Evolutionary conservation across 2,113 vertebrate species (phyloP).

Genomic region (Perca fluviatilis): DNA sequence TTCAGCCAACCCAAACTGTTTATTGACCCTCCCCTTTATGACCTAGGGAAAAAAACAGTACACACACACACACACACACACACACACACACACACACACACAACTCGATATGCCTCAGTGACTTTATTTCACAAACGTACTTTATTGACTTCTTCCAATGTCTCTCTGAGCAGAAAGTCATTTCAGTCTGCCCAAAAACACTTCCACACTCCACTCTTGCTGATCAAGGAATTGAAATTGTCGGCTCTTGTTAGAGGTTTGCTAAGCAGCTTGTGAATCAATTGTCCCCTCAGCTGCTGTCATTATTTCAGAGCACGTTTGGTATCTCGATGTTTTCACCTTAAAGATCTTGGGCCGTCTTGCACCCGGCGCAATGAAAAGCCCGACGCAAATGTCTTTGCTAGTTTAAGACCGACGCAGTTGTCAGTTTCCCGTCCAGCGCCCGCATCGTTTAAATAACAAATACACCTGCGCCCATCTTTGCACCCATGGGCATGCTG

Average conservation of each 20-base stretch:
- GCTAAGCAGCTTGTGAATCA: background rate
- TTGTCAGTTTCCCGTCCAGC: too few species aligned
- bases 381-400: too few species aligned
- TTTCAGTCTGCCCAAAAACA: background rate
- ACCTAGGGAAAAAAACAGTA: slow-evolving; percentile 14
- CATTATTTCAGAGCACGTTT: background rate
- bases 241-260: background rate
- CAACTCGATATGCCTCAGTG: slow-evolving; percentile 29
- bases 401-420: too few species aligned
- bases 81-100: slow-evolving; percentile 8
- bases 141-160: background rate
- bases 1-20: slow-evolving; percentile 20
- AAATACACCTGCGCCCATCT: too few species aligned
- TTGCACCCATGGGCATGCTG: too few species aligned
- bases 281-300: background rate
- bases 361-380: too few species aligned
- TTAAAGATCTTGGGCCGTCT: too few species aligned
- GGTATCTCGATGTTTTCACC: too few species aligned
- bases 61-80: slow-evolving; percentile 4
- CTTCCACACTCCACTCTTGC: background rate
- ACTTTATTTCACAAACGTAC: background rate
- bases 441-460: too few species aligned
- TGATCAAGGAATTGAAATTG: background rate
- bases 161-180: background rate
- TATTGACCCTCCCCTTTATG: slow-evolving; percentile 32